Evolutionary conservation across 2,888 invertebrate species (phyloP), one percentile per base, ranked within the genome.

Genomic region (Dusona sp.): DNA sequence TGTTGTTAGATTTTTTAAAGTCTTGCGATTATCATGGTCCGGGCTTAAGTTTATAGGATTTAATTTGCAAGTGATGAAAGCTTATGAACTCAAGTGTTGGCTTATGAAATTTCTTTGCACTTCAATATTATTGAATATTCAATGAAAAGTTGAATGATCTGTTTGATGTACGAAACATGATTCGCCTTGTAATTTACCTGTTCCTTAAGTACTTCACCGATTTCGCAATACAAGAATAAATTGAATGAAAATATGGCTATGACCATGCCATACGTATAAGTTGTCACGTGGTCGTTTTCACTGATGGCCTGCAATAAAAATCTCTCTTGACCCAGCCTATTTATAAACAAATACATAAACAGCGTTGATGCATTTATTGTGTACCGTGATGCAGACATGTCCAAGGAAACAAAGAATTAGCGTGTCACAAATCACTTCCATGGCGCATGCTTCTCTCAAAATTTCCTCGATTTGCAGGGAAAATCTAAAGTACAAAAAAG

Each of bases 351-450:
- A n/a, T n/a, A n/a, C n/a, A n/a, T n/a, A n/a, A n/a, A n/a, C 54
- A 57, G 3, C 3, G 3, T 72, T 33, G 1, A 22, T 45, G 25
- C 1, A n/a, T 22, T n/a, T 36, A 48, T 51, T 29, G 3, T 4
- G 8, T 91, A 93, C 93, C 91, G 88, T 91, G 6, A 93, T 89
- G 42, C 91, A 87, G 84, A 91, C 91, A 84, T 92, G 93, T 77
- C 90, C 93, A 1, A 93, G 83, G n/a, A 92, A 91, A 61, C 93
- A 93, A 81, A 93, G 92, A n/a, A 92, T 91, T 68, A 92, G 22
- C 3, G 92, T 92, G 68, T 91, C 91, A 1, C 91, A 91, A 0
- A 92, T 72, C 13, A 93, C 86, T 88, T 93, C 93, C n/a, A 92
- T 89, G 13, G 93, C 85, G 80, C 91, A 92, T 19, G 92, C 89